These are phyloP conservation scores for Hesperophylax magnus DNA, from an alignment of 1,140 invertebrate genomes.

Conservation along the genomic window DNA sequence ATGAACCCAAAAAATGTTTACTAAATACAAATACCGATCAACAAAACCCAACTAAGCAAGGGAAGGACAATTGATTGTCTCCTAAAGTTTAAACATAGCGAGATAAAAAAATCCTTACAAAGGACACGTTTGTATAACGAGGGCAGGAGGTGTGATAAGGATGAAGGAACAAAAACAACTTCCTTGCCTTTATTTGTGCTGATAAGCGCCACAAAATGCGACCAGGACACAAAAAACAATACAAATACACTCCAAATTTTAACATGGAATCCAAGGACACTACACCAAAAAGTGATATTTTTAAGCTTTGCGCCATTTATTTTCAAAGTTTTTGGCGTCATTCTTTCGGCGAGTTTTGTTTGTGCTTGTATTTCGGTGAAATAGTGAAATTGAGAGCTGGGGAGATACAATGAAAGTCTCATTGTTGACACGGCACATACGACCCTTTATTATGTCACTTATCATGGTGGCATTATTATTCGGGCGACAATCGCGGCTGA, in stretches of 20 bases:
- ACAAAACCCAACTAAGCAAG: slow-evolving; percentile 20
- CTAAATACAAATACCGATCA: neutral
- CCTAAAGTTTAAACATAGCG: slow-evolving; percentile 41
- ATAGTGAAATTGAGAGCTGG: slow-evolving; percentile 3
- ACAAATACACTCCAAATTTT: neutral
- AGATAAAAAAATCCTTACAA: slow-evolving; percentile 43
- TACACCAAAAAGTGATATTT: too few species aligned
- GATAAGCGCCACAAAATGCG: slow-evolving; percentile 43
- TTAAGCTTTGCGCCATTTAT: too few species aligned
- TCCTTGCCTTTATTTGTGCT: slow-evolving; percentile 48
- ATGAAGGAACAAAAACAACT: slow-evolving; percentile 47
- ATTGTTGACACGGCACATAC: slow-evolving; percentile 38
- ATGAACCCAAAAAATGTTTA: neutral
- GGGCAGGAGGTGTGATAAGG: slow-evolving; percentile 47
- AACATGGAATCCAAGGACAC: neutral
- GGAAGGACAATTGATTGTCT: slow-evolving; percentile 34
- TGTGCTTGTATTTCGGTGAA: neutral
- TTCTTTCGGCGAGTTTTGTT: neutral
- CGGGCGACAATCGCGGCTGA: slow-evolving; percentile 31
- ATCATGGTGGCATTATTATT: slow-evolving; percentile 30
- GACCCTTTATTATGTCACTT: slow-evolving; percentile 36
- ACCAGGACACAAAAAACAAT: slow-evolving; percentile 22
- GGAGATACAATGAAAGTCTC: slow-evolving; percentile 34
- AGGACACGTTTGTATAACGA: slow-evolving; percentile 42
- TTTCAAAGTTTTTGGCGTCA: too few species aligned